Evolutionary conservation across 2,888 invertebrate genomes (phyloP).

Genomic region (Caenorhabditis sinica): DNA sequence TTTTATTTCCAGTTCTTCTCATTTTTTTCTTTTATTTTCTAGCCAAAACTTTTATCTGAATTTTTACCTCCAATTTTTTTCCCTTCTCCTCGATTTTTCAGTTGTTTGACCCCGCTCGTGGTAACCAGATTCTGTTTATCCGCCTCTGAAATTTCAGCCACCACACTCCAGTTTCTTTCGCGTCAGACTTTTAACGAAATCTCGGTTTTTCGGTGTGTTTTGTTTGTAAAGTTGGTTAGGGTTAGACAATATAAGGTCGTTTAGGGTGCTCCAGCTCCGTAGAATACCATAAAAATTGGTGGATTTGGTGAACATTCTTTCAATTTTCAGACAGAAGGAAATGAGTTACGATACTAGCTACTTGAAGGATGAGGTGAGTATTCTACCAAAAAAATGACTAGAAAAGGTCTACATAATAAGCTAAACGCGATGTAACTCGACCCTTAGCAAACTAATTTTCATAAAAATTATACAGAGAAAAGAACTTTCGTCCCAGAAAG

Average conservation of each 20-base stretch:
- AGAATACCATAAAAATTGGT: not conserved
- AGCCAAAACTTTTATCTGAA: too few species aligned
- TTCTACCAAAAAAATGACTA: too few species aligned
- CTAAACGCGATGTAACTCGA: too few species aligned
- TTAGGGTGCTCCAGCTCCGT: not conserved
- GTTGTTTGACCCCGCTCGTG: not conserved
- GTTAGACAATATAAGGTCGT: not conserved
- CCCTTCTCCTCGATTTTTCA: not conserved
- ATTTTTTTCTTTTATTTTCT: too few species aligned
- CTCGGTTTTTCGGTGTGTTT: not conserved
- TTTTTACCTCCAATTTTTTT: too few species aligned
- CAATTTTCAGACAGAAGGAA: not conserved
- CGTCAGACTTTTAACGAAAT: not conserved
- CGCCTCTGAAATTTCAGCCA: not conserved
- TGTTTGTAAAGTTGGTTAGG: too few species aligned
- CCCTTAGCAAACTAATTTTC: too few species aligned
- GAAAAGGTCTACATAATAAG: too few species aligned
- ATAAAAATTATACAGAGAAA: not conserved
- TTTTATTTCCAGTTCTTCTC: too few species aligned
- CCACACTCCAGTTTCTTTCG: not conserved
- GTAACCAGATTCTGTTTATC: not conserved
- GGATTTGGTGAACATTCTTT: not conserved
- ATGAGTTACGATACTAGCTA: slow-evolving; percentile 33
- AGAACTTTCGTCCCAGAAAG: too few species aligned
- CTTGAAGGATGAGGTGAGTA: slow-evolving; percentile 10